Evolutionary conservation across 1,140 invertebrate species (phyloP), one percentile per base, ranked within the genome.

Genomic region (Ips nitidus): DNA sequence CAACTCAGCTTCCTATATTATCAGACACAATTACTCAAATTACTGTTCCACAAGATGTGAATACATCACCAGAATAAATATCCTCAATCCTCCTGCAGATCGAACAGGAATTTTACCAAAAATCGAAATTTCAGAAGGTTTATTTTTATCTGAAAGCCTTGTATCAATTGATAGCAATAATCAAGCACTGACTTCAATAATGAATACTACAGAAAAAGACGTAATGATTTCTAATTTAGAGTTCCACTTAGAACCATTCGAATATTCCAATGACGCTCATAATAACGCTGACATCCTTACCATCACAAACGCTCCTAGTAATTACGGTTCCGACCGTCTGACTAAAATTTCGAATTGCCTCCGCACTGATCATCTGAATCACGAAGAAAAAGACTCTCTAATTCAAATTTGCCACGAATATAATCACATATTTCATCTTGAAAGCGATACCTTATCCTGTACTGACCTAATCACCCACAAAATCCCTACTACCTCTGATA

Each of bases 341-440:
- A 38, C 47, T 5, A 8, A 63, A 63, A 63, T 47, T 22, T 45
- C 41, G 50, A 50, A 7, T 7, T n/a, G 42, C 6, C 38, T 41
- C 45, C 41, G 57, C 40, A 42, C 7, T 59, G 7, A 8, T n/a
- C 59, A 61, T 61, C 7, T 45, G 8, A 47, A 61, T 45, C 7
- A 61, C 3, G 59, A 61, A 47, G 59, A 61, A 47, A 61, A 47
- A 37, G 37, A 42, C 43, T 37, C 8, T 4, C 4, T 61, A 42
- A 4, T 40, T 36, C 8, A 47, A 5, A 7, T 61, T 5, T 61
- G 59, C 47, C 59, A 45, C n/a, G 43, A 47, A 45, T 43, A 22
- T 61, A 36, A 65, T 41, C 37, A 70, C 41, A 70, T 70, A 55
- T 70, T 70, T 41, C 47, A 70, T 66, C 38, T 70, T 4, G 47